Base-by-base conservation (phyloP, 2,888 invertebrate genomes). In the Allophyes oxyacanthae region DNA sequence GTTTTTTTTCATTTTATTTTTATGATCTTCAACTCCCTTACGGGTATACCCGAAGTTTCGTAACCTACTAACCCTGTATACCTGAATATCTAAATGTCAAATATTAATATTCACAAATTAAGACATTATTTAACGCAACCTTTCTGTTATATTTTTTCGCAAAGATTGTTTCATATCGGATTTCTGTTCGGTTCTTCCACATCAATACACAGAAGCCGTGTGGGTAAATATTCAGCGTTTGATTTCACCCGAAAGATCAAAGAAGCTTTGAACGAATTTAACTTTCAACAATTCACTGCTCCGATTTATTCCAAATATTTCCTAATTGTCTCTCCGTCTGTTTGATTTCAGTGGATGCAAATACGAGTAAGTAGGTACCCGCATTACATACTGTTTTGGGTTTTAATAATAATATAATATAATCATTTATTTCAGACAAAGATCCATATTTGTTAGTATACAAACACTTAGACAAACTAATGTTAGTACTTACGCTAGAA, bases 61-160 rank as follows among this genome's bases (percentile, higher is more conserved):
- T n/a, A n/a, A n/a, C n/a, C n/a, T n/a, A n/a, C n/a, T n/a, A n/a
- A n/a, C n/a, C n/a, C n/a, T n/a, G n/a, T n/a, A n/a, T 56, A 66
- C 37, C 37, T 41, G 46, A 45, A 50, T 46, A 54, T 45, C 33
- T 54, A 50, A 44, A 51, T 41, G 68, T 60, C 64, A 60, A 20
- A 60, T 52, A n/a, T n/a, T n/a, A n/a, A n/a, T n/a, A n/a, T n/a
- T n/a, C n/a, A n/a, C n/a, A n/a, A n/a, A n/a, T n/a, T n/a, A n/a
- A n/a, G n/a, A n/a, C n/a, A n/a, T n/a, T n/a, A n/a, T n/a, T n/a
- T n/a, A n/a, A n/a, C n/a, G n/a, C n/a, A n/a, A n/a, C n/a, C n/a
- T n/a, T 46, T 46, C 46, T 63, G 50, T 50, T 46, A 43, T 43
- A n/a, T n/a, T n/a, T n/a, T 11, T 26, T 38, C 9, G 13, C 30